Conservation (phyloP, 2,888 invertebrate species). For the Hydrotaea diabolus region DNA sequence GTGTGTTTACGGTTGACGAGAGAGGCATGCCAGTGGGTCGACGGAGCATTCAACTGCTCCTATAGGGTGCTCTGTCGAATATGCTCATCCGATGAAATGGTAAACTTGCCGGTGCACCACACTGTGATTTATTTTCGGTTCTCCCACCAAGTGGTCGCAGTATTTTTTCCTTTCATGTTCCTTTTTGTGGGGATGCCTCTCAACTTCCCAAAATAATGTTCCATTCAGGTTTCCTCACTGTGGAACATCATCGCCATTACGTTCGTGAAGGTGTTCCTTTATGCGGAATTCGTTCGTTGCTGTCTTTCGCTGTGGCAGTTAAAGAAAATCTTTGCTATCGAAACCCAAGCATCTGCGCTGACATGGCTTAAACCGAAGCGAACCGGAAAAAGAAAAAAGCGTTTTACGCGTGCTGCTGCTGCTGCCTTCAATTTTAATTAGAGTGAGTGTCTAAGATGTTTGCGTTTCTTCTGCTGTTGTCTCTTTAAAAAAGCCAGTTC, state of each 20-base stretch:
- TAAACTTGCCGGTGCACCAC: not conserved
- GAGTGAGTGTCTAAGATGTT: conserved; percentile 33
- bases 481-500: conserved; percentile 13
- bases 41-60: not conserved
- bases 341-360: not conserved
- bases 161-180: no score
- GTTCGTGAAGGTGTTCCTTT: not conserved
- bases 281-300: not conserved
- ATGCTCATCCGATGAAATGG: not conserved
- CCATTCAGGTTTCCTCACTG: not conserved
- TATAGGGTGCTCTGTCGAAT: no score
- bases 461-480: not conserved
- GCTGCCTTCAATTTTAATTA: conserved; percentile 21
- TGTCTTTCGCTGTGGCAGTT: not conserved
- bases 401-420: not conserved
- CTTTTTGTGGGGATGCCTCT: not conserved
- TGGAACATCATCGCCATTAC: not conserved
- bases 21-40: not conserved
- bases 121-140: not conserved
- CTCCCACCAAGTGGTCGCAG: no score
- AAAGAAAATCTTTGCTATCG: not conserved
- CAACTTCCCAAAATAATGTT: not conserved
- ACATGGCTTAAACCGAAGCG: not conserved
- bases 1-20: not conserved
- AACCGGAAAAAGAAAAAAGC: not conserved